Base-by-base conservation (phyloP, 2,113 vertebrate genomes). In the Hypanus sabinus region DNA sequence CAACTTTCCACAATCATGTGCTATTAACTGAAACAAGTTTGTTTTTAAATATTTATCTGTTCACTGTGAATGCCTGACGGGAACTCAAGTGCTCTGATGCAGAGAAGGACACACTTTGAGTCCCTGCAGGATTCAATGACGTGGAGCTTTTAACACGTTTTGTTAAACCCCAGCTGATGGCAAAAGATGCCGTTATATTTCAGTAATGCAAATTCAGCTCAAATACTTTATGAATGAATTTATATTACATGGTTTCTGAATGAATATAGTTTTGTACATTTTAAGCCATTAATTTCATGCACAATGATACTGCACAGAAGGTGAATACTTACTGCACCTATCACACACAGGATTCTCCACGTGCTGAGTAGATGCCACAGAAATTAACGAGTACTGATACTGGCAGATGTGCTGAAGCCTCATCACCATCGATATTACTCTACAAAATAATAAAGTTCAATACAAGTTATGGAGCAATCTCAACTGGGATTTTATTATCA, bases 361-460 rank as follows among this genome's bases (percentile, higher is more conserved):
- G 24, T 55, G 70, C 90, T 71, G 68, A 22, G 46, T 33, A 14
- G 33, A 93, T 93, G 90, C 68, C 90, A 46, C 90, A 36, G 36
- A 24, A 93, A 93, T 36, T 46, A 75, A 73, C 73, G 38, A 55
- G 73, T 70, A 75, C 70, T 70, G 70, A 93, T 93, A 20, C 68
- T 24, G 71, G 36, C 33, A 73, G 18, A 55, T 36, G 71, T 93
- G 18, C 65, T 92, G 91, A 73, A 93, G 91, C 91, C 38, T 93
- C 91, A 93, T 93, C 91, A 93, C 91, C 91, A 93, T 75, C 38
- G 71, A 70, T 55, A 24, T 75, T 93, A 46, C 30, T 75, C 91
- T 93, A 55, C 68, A 93, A 93, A 12, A 4, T 46, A 93, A 71
- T 38, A 92, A 9, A 93, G 33, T 93, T 38, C 70, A 93, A 71